Evolutionary conservation across 1,140 invertebrate species (phyloP), one percentile per base, ranked within the genome.

Genomic region (Pogonognathellus flavescens): DNA sequence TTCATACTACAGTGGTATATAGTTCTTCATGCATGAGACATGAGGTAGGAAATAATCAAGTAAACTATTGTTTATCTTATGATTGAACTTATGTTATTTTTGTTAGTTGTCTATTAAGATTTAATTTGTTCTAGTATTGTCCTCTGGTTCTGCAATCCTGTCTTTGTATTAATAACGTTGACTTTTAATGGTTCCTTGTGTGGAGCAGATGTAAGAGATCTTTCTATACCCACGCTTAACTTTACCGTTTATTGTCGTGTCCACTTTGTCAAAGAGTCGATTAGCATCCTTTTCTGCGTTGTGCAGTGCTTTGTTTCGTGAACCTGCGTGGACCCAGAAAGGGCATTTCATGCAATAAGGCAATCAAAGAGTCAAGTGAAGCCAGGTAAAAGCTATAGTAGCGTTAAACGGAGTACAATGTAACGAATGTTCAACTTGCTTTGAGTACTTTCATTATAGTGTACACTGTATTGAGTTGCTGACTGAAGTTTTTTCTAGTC

Each of bases 181-280:
- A 41, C 1, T 41, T 41, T 41, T 41, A 1, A 41, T 41, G 31
- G 31, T 41, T 41, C 31, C 31, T 6, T 41, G 31, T 41, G 31
- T 41, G 31, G 31, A 41, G 31, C 31, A 41, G 31, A 41, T 41
- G 31, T 41, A 6, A 41, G 31, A 41, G 2, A 41, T 41, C 1
- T 41, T 41, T 41, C 31, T 41, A 6, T 3, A 41, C 31, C 31
- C 31, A 41, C 70, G 14, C 16, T 72, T 76, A n/a, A 18, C 70
- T 50, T 49, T 76, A 20, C 22, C 18, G 70, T 76, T n/a, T 31
- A 49, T 31, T 76, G 20, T 50, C 49, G 25, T 76, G 70, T 76
- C 70, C 70, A 76, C 70, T 76, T 76, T 76, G 70, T 76, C 70
- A 76, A 76, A 76, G 70, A 76, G 31, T 76, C 70, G 31, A 76